Base-by-base conservation (phyloP, 2,797 vertebrate species). In the Morelia viridis region DNA sequence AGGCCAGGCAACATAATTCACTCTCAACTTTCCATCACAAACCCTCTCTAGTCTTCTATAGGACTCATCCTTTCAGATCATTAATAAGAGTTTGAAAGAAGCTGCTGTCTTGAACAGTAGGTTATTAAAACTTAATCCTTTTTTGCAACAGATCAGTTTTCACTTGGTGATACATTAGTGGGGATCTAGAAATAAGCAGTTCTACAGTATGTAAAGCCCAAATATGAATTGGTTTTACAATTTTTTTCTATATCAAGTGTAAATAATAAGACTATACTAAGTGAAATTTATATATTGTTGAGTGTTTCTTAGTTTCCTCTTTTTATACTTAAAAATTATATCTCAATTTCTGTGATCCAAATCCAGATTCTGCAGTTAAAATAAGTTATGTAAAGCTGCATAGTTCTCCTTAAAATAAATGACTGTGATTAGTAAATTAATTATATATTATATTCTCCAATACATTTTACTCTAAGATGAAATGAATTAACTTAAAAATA, bases 401-500 rank as follows among this genome's bases (percentile, higher is more conserved):
- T 10, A 58, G 53, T 31, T 15, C 26, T 64, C 15, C 26, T 62
- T 62, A 60, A 91, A 91, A 88, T 61, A 58, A 80, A 26, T 58
- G 11, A 13, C 17, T 11, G 35, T 31, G 24, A 4, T 24, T 46
- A 87, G 3, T 6, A 91, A 26, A 31, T 61, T 5, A 13, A 24
- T 64, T 35, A 5, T 71, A 80, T 28, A 5, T 76, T 53, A 22
- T 35, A 3, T 15, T 46, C 7, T 64, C 13, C 8, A 24, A 19
- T n/a, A 22, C 19, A n/a, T 85, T 35, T 26, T 15, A 28, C 10
- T 4, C 0, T 0, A 24, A 62, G 88, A 28, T 17, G 64, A 46
- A 28, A 35, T 4, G 71, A 28, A 2, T 88, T 28, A 91, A 94
- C 50, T 26, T 88, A 91, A 35, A 87, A 90, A 4, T 97, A 98